Evolutionary conservation across 2,888 invertebrate genomes (phyloP).

Genomic region (Ochropacha duplaris): DNA sequence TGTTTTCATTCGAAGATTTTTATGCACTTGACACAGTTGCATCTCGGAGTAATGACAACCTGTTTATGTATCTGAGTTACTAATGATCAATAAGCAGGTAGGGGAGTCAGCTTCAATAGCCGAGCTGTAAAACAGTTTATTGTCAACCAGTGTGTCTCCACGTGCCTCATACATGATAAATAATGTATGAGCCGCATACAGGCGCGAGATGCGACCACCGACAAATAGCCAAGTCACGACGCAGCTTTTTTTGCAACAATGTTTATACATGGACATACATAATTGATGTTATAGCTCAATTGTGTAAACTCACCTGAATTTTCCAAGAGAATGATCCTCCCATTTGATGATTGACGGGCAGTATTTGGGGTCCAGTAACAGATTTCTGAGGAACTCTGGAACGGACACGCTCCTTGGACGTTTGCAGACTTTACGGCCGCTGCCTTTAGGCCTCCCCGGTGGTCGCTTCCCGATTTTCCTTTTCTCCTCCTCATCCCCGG

Average conservation of each 20-base stretch:
- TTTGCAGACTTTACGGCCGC: slow-evolving; percentile 71
- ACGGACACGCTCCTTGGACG: slow-evolving; percentile 81
- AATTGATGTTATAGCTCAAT: slow-evolving; percentile 8
- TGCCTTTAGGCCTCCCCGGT: slow-evolving; percentile 81
- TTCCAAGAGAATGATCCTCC: slow-evolving; percentile 92
- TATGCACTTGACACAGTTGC: slow-evolving; percentile 27
- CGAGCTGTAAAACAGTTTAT: slow-evolving; percentile 56
- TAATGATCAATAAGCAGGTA: slow-evolving; percentile 41
- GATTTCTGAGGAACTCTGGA: slow-evolving; percentile 94
- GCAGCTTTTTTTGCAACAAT: slow-evolving; percentile 34
- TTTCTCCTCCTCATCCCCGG: slow-evolving; percentile 76
- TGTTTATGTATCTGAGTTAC: slow-evolving; percentile 24
- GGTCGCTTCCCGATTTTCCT: slow-evolving; percentile 75
- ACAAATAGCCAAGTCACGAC: slow-evolving; percentile 52
- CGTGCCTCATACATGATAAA: slow-evolving; percentile 65
- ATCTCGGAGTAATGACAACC: slow-evolving; percentile 15
- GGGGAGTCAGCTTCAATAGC: slow-evolving; percentile 40
- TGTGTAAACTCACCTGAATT: slow-evolving; percentile 84
- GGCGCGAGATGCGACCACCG: slow-evolving; percentile 37
- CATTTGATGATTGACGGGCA: slow-evolving; percentile 93
- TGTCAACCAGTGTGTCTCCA: slow-evolving; percentile 49
- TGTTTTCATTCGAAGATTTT: slow-evolving; percentile 3
- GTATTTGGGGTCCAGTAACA: slow-evolving; percentile 88
- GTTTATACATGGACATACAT: slow-evolving; percentile 11
- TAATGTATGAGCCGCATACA: slow-evolving; percentile 50